Base-by-base conservation (phyloP, 2,113 vertebrate species). In the Anser cygnoides region DNA sequence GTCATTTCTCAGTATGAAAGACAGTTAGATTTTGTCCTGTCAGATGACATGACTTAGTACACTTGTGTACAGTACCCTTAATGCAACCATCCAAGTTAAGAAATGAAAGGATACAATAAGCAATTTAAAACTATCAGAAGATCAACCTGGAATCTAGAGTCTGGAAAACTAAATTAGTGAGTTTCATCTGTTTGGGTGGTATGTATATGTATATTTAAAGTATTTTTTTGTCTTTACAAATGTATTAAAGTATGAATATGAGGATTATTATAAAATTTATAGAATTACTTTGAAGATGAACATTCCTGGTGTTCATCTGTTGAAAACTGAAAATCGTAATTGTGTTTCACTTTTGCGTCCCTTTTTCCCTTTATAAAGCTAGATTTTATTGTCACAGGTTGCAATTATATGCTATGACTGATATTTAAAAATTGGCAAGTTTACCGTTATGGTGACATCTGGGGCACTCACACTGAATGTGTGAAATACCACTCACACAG, bases 401-500 rank as follows among this genome's bases (percentile, higher is more conserved):
- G 76, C 29, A 93, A 25, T 61, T 81, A 10, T 44, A 14, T 39
- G 43, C 84, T 84, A 70, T 81, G 57, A 13, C 61, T 94, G 90
- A 43, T 92, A 81, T 88, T 96, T 93, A 54, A 89, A 79, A 86
- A n/a, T n/a, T 72, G 85, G 9, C 57, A 12, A 92, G 85, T 97
- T 96, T 96, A 92, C 88, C n/a, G 92, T 77, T 52, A 37, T 0
- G 0, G 43, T 94, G 43, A 63, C 83, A 92, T 93, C 96, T 88
- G 70, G 72, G 68, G 52, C 22, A 70, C 37, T 86, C 68, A 35
- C 61, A 92, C 86, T 89, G 90, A 78, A 92, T 37, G 57, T 90
- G 85, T 84, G 85, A 96, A 96, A 87, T 95, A 72, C 79, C 88
- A 93, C 85, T 81, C 70, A 43, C 13, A 1, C 2, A 5, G 22